Conservation (phyloP, 2,888 invertebrate genomes). For the Xestia ashworthii region DNA sequence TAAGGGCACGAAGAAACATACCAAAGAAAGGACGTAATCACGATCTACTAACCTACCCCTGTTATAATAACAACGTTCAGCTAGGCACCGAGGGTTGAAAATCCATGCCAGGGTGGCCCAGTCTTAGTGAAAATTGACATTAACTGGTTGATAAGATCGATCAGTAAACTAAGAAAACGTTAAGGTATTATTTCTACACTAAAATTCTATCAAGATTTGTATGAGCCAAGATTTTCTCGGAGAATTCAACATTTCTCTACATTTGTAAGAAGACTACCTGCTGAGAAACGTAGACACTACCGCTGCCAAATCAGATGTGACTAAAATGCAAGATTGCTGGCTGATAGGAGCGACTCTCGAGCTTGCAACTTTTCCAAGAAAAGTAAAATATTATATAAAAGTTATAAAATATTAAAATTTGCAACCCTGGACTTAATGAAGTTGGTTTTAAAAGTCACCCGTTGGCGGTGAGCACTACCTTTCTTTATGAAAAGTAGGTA, state of each 20-base stretch:
- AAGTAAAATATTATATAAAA: constrained; percentile 37
- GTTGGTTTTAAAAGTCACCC: constrained; percentile 21
- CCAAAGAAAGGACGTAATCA: no score
- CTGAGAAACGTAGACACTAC: constrained; percentile 55
- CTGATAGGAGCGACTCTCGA: constrained; percentile 28
- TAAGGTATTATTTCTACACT: background rate
- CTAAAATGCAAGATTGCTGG: constrained; percentile 52
- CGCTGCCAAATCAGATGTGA: constrained; percentile 63
- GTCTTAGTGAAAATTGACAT: background rate
- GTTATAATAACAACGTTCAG: background rate
- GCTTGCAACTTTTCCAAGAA: constrained; percentile 36
- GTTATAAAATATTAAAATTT: constrained; percentile 46
- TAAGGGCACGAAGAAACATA: no score
- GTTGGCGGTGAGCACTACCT: background rate
- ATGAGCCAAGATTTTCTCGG: constrained; percentile 34
- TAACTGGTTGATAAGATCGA: background rate
- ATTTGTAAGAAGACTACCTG: constrained; percentile 42
- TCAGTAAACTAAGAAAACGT: background rate
- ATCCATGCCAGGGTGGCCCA: background rate
- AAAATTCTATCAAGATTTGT: constrained; percentile 32
- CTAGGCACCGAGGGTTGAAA: background rate
- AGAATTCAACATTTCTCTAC: constrained; percentile 29
- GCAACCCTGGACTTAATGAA: constrained; percentile 28
- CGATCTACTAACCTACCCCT: background rate
- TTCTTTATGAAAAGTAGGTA: background rate